Base-by-base conservation (phyloP, 2,888 invertebrate genomes). In the Pollenia amentaria region DNA sequence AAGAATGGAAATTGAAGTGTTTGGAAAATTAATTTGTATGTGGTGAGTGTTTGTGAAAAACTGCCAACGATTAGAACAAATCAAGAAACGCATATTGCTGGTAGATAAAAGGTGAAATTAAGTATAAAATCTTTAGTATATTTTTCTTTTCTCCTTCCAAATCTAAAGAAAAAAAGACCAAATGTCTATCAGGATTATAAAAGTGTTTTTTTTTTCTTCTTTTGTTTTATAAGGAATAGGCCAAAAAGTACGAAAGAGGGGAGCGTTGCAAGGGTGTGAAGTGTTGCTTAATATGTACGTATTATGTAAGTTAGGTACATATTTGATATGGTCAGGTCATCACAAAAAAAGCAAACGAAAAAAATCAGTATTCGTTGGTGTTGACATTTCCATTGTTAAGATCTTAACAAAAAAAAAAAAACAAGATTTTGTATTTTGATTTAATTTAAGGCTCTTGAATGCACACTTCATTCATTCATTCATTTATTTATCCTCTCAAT, bases 361-460 rank as follows among this genome's bases (percentile, higher is more conserved):
- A 73, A 64, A 73, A 42, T 51, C 73, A n/a, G 48, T 51, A 79
- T 76, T 83, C 72, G 48, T 73, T 87, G 87, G 67, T 87, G 87
- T 87, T 87, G 87, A 87, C 87, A 87, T 81, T 67, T 87, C 80
- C 55, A 73, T 87, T 87, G 80, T 84, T 84, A 62, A 77, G 73
- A 64, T 67, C 60, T 80, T 78, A 44, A 73, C 80, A 77, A 76
- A 72, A 67, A 84, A 62, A 77, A 76, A 72, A 67, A 84, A 62
- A 81, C 46, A 76, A 76, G 80, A 80, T 76, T 70, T 86, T 62
- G 60, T 87, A 87, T 89, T 91, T 89, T 90, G 91, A 91, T 91
- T 91, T 91, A 91, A 92, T 92, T 91, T 91, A 89, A 88, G 89
- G 90, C 90, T 88, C 91, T 92, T 90, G 90, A 91, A 90, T 90